Conservation (phyloP, 2,797 vertebrate genomes). For the Onychomys leucogaster region DNA sequence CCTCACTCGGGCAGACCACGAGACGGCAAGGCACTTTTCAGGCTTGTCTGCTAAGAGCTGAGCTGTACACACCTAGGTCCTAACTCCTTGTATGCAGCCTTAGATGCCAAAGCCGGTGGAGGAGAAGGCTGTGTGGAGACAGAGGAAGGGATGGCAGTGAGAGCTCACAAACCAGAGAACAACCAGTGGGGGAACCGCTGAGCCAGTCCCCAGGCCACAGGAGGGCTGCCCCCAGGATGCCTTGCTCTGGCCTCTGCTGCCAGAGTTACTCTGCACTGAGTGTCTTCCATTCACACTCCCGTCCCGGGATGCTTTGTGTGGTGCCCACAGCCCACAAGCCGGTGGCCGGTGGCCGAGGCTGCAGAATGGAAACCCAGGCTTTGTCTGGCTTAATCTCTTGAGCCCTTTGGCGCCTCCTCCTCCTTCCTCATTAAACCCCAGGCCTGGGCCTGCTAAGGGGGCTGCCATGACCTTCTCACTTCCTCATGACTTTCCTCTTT, state of each 20-base stretch:
- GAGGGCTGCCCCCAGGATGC: rapidly evolving
- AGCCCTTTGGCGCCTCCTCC: not conserved
- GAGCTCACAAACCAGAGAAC: rapidly evolving
- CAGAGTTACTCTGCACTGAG: too few species aligned
- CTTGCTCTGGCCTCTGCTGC: too few species aligned
- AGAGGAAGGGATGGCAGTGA: not conserved
- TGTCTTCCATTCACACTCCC: rapidly evolving
- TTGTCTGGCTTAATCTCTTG: not conserved
- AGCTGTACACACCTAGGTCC: not conserved
- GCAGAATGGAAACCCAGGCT: not conserved
- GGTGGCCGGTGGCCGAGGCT: not conserved
- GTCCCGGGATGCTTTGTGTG: rapidly evolving
- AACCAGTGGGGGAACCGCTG: rapidly evolving
- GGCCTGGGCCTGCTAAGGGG: not conserved
- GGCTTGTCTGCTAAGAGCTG: rapidly evolving
- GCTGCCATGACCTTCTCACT: not conserved
- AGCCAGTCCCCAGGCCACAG: rapidly evolving
- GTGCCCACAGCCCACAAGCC: not conserved
- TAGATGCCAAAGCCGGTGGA: rapidly evolving
- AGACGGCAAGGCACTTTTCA: not conserved
- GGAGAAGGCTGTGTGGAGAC: rapidly evolving
- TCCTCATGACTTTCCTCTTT: not conserved
- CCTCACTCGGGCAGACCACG: rapidly evolving
- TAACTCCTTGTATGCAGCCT: not conserved
- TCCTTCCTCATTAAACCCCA: not conserved